These are phyloP conservation scores for Cairina moschata DNA, from an alignment of 2,113 vertebrate species.

Conservation along the genomic window DNA sequence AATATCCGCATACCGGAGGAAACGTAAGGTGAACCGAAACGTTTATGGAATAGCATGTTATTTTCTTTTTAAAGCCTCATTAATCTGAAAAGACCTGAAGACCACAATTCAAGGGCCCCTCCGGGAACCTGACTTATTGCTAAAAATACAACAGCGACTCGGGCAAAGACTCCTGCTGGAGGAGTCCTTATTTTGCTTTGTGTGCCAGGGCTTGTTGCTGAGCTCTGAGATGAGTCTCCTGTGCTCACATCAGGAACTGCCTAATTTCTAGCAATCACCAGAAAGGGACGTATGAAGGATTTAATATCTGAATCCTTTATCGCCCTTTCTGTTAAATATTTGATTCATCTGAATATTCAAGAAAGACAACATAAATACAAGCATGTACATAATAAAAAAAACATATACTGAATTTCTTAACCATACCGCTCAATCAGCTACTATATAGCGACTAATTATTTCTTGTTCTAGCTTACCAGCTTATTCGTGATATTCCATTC, in stretches of 20 bases:
- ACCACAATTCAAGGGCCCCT: background rate
- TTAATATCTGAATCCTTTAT: background rate
- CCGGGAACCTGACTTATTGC: background rate
- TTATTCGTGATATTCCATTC: background rate
- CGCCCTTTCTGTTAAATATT: slow-evolving; percentile 66
- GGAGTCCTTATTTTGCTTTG: accelerated
- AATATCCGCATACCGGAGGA: accelerated
- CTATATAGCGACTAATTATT: background rate
- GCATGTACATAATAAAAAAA: slow-evolving; percentile 37
- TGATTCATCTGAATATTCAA: slow-evolving; percentile 32
- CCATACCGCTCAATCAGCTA: background rate
- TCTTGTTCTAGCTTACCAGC: slow-evolving; percentile 30
- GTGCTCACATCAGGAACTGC: background rate
- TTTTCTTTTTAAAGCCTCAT: background rate
- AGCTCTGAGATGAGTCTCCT: background rate
- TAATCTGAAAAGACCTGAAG: background rate
- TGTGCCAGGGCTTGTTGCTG: background rate
- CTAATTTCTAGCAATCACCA: background rate
- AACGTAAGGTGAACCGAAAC: background rate
- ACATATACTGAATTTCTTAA: slow-evolving; percentile 23
- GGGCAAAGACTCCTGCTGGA: background rate
- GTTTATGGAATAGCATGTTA: accelerated
- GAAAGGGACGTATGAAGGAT: background rate
- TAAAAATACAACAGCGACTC: background rate
- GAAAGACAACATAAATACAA: slow-evolving; percentile 74